Conservation (phyloP, 2,797 vertebrate species). For the Morus bassanus region DNA sequence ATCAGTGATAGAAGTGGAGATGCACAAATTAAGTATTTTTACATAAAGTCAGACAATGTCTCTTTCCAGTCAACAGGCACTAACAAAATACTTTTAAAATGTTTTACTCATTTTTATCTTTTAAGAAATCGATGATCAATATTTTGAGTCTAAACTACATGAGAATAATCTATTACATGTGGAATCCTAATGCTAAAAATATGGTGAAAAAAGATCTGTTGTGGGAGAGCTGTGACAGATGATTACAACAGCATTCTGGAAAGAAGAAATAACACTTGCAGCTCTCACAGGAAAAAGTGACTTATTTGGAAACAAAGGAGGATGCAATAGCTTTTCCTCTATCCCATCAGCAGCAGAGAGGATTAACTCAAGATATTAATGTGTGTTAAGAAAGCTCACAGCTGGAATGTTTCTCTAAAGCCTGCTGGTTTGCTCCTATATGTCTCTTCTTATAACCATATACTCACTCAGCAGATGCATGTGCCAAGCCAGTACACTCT, state of each 20-base stretch:
- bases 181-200: neutral
- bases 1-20: neutral
- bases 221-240: neutral
- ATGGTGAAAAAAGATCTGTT: neutral
- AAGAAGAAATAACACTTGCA: neutral
- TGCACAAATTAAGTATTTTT: neutral
- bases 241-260: neutral
- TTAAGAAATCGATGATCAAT: neutral
- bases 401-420: neutral
- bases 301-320: neutral
- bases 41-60: neutral
- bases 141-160: constrained; percentile 1
- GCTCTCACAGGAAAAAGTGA: neutral
- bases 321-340: neutral
- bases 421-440: neutral
- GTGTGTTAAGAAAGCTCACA: neutral
- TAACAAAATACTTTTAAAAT: neutral
- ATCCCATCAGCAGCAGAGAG: neutral
- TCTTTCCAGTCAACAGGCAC: neutral
- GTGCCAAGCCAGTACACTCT: neutral
- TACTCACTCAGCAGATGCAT: neutral
- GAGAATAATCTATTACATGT: neutral
- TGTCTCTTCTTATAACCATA: neutral
- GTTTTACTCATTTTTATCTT: neutral
- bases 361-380: neutral